These are phyloP conservation scores for Tanytarsus gracilentus DNA, from an alignment of 2,888 invertebrate genomes.

Conservation along the genomic window DNA sequence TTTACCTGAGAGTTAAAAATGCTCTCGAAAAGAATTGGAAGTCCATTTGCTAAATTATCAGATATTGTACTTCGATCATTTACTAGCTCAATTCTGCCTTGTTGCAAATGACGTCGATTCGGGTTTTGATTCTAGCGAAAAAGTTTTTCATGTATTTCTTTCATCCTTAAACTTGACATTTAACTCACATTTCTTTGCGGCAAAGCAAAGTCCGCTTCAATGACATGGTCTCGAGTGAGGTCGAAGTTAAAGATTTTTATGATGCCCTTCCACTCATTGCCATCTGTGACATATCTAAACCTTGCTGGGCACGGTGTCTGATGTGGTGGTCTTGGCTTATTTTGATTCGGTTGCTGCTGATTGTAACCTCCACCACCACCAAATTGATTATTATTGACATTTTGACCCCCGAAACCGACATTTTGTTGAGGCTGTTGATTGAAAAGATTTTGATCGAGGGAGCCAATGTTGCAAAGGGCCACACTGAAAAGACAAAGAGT, in stretches of 20 bases:
- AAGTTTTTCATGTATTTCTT: background rate
- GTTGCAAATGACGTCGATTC: background rate
- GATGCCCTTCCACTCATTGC: constrained; percentile 5
- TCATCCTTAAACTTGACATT: background rate
- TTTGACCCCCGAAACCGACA: too few species aligned
- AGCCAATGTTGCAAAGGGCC: constrained; percentile 11
- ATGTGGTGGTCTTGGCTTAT: background rate
- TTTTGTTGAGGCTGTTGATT: background rate
- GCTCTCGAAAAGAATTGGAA: constrained; percentile 1
- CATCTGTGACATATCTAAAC: constrained; percentile 18
- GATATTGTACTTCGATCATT: background rate
- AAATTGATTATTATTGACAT: too few species aligned
- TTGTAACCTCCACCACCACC: background rate
- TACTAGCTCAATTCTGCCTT: constrained; percentile 11
- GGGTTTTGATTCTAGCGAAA: background rate
- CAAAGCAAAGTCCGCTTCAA: constrained; percentile 2
- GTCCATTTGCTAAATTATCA: constrained; percentile 8
- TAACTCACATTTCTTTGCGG: background rate
- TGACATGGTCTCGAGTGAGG: background rate
- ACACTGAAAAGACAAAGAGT: constrained; percentile 13
- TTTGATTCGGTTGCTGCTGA: background rate
- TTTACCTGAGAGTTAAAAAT: constrained; percentile 6
- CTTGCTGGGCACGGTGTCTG: constrained; percentile 3
- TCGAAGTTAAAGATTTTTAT: background rate
- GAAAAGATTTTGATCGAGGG: constrained; percentile 1